Evolutionary conservation across 2,113 vertebrate species (phyloP).

Genomic region (Callaeas wilsoni): DNA sequence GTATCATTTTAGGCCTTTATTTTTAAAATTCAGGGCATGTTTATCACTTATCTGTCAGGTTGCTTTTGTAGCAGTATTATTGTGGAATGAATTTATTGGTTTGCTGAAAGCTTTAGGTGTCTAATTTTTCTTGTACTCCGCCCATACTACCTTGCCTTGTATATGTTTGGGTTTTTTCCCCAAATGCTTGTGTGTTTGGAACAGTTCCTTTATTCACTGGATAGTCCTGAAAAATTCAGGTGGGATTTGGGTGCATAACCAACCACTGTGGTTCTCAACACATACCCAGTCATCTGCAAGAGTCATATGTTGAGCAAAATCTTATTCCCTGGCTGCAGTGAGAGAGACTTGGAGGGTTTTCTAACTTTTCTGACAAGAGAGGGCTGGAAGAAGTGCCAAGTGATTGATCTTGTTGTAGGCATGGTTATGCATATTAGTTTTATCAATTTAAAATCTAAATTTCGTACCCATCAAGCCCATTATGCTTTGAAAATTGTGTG

Average conservation of each 20-base stretch:
- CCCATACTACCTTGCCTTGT: not conserved
- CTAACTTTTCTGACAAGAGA: not conserved
- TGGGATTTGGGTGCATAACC: not conserved
- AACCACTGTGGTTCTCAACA: not conserved
- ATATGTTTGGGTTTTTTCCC: not conserved
- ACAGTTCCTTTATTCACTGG: not conserved
- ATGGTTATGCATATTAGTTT: not conserved
- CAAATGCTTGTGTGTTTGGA: not conserved
- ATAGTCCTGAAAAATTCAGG: not conserved
- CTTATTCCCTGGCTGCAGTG: not conserved
- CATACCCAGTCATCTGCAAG: not conserved
- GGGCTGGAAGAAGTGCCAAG: not conserved
- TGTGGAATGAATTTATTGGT: not conserved
- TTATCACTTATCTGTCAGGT: not conserved
- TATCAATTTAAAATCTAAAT: not conserved
- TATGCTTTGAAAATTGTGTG: not conserved
- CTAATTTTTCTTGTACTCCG: not conserved
- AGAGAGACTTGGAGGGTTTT: not conserved
- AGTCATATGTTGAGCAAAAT: not conserved
- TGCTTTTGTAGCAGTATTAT: not conserved
- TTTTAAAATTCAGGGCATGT: not conserved
- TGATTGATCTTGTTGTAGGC: not conserved
- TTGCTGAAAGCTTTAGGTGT: not conserved
- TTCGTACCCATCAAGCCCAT: not conserved
- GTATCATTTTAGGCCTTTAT: not conserved